Conservation (phyloP, 2,797 vertebrate genomes). For the Malacoraja senta region DNA sequence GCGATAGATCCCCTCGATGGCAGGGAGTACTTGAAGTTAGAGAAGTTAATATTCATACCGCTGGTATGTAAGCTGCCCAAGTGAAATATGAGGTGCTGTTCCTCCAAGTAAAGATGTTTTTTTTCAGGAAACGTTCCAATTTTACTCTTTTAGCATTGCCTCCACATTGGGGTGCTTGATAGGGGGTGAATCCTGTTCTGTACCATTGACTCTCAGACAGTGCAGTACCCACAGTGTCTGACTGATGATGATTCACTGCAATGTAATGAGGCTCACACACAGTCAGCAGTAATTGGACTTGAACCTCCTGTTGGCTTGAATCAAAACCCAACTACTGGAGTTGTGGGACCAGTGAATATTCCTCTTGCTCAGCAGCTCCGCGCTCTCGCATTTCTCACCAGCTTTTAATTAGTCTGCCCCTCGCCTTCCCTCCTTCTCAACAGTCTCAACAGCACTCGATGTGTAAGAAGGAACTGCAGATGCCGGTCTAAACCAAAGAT, state of each 20-base stretch:
- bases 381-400: neutral
- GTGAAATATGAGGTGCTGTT: too few species aligned
- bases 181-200: neutral
- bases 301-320: neutral
- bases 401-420: neutral
- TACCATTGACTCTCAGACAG: neutral
- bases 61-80: too few species aligned
- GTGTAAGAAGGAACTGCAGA: too few species aligned
- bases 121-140: slow-evolving; percentile 8
- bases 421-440: neutral
- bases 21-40: too few species aligned
- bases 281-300: neutral
- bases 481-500: too few species aligned
- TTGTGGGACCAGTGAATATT: neutral
- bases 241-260: neutral
- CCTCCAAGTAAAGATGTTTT: too few species aligned
- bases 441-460: neutral
- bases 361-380: neutral
- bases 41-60: too few species aligned
- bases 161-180: neutral
- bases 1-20: too few species aligned
- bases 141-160: neutral
- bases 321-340: neutral
- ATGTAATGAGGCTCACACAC: neutral
- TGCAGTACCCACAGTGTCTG: neutral